These are phyloP conservation scores for Metacarcinus magister DNA, from an alignment of 2,888 invertebrate genomes.

Conservation along the genomic window DNA sequence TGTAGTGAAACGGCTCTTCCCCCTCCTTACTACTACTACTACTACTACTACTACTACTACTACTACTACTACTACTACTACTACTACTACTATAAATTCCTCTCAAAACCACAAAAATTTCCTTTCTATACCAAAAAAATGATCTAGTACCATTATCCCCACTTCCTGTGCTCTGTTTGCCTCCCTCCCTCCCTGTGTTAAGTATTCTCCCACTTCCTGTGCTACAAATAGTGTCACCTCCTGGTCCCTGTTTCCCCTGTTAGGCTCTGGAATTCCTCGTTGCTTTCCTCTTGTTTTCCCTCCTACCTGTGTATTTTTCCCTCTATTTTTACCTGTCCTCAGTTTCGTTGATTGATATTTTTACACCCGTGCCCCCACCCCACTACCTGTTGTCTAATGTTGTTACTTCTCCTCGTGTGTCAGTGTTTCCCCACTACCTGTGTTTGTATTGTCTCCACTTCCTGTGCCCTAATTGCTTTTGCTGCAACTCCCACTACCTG, in stretches of 20 bases:
- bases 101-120: too few relatives aligned
- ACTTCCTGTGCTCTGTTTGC: too few relatives aligned
- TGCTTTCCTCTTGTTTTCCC: background rate
- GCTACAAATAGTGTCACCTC: background rate
- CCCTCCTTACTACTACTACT: too few relatives aligned
- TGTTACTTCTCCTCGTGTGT: slow-evolving; percentile 39
- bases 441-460: slow-evolving; percentile 41
- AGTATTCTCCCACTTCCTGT: background rate
- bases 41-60: too few relatives aligned
- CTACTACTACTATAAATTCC: too few relatives aligned
- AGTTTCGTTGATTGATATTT: background rate
- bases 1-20: background rate
- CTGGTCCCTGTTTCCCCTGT: background rate
- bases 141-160: too few relatives aligned
- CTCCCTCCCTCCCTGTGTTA: background rate
- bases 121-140: too few relatives aligned
- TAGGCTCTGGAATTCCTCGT: background rate
- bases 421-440: background rate
- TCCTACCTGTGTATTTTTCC: background rate
- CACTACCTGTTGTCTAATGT: slow-evolving; percentile 31
- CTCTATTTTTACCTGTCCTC: background rate
- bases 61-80: too few relatives aligned
- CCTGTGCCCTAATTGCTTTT: slow-evolving; percentile 35
- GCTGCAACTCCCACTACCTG: background rate
- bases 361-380: background rate